Evolutionary conservation across 2,797 vertebrate genomes (phyloP).

Genomic region (Lindbergichthys nudifrons): DNA sequence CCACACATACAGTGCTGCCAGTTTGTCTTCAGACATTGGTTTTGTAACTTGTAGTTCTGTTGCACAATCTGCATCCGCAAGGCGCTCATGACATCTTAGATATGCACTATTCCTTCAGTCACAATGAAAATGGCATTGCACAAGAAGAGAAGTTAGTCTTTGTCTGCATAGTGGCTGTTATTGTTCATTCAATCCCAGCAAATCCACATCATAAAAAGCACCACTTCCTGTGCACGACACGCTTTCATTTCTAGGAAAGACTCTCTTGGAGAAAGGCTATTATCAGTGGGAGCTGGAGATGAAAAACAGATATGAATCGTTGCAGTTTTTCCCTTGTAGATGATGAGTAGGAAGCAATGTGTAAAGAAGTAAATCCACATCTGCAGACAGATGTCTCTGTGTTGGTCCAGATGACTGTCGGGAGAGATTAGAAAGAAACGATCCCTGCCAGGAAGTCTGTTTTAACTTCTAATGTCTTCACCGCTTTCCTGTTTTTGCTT

Average conservation of each 20-base stretch:
- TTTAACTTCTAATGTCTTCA: conserved; percentile 42
- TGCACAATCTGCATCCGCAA: conserved; percentile 48
- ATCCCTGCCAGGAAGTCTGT: conserved; percentile 45
- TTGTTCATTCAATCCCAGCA: conserved; percentile 13
- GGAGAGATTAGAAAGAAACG: conserved; percentile 49
- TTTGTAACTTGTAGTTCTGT: conserved; percentile 26
- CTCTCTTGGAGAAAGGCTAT: background rate
- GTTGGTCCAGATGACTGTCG: conserved; percentile 67
- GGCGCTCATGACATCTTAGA: conserved; percentile 20
- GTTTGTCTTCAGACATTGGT: conserved; percentile 42
- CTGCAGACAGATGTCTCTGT: conserved; percentile 60
- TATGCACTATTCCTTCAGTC: conserved; percentile 52
- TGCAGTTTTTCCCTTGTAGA: conserved; percentile 14
- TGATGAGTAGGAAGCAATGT: conserved; percentile 4
- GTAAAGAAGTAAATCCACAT: conserved; percentile 47
- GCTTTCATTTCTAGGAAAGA: conserved; percentile 2
- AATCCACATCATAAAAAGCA: conserved; percentile 19
- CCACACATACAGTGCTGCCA: conserved; percentile 41
- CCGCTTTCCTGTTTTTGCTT: conserved; percentile 42
- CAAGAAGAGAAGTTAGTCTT: background rate
- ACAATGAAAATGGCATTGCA: background rate
- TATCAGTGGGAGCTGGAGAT: conserved; percentile 10
- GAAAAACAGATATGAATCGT: conserved; percentile 16
- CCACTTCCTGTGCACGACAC: conserved; percentile 26
- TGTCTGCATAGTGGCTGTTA: background rate